Evolutionary conservation across 2,888 invertebrate genomes (phyloP).

Genomic region (Drosophila imparisetae): DNA sequence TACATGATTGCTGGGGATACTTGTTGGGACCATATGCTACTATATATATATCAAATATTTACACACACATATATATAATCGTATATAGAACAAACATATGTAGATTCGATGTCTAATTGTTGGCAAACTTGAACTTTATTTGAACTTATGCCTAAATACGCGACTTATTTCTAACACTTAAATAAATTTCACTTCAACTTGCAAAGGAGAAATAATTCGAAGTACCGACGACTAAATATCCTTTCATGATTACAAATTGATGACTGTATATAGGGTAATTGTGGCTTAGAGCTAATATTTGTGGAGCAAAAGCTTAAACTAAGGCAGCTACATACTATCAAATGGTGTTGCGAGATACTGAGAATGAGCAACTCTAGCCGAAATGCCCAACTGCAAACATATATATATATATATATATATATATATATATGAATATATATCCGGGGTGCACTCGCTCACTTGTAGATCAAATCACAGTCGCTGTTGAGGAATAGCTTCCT

Average conservation of each 20-base stretch:
- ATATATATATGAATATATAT: neutral
- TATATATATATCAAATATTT: conserved; percentile 18
- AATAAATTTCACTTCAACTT: conserved; percentile 57
- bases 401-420: neutral
- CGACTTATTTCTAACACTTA: conserved; percentile 41
- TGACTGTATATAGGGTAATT: neutral
- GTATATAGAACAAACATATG: conserved; percentile 19
- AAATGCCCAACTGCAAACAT: neutral
- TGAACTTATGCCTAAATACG: conserved; percentile 37
- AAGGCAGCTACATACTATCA: neutral
- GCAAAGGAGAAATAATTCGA: neutral
- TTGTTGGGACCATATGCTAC: conserved; percentile 61
- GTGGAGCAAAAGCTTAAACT: neutral
- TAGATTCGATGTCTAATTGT: conserved; percentile 60
- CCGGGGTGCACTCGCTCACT: conserved; percentile 24
- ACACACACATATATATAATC: conserved; percentile 8
- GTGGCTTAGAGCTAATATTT: neutral
- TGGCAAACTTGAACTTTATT: conserved; percentile 57
- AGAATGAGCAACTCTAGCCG: neutral
- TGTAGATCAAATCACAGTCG: conserved; percentile 83
- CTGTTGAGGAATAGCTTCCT: conserved; percentile 75
- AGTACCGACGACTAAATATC: neutral
- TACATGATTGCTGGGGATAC: neutral
- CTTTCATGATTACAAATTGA: neutral
- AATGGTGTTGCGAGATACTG: conserved; percentile 1